Percentiles rank a stretch among this genome's conserved stretches.
These are phyloP conservation scores for Gracilinanus agilis DNA, from an alignment of 2,113 vertebrate genomes.

Conservation along the genomic window DNA sequence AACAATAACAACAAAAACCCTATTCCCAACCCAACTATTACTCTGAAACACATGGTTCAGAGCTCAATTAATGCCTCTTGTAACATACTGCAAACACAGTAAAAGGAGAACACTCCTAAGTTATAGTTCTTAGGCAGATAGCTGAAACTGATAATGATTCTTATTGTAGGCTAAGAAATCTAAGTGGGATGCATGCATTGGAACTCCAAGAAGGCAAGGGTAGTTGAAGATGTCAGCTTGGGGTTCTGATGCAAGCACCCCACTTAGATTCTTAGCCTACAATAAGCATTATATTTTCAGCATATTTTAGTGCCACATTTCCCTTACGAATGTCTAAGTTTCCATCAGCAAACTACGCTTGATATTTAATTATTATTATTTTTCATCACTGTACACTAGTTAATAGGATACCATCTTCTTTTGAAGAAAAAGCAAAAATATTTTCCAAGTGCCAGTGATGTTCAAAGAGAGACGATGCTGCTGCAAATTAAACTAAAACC, in stretches of 20 bases:
- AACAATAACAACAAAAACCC: not conserved
- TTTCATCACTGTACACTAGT: not conserved
- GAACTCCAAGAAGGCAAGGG: too few species aligned
- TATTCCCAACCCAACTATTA: not conserved
- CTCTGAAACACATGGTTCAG: not conserved
- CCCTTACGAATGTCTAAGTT: not conserved
- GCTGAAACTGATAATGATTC: not conserved
- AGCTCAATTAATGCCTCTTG: not conserved
- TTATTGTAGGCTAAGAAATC: too few species aligned
- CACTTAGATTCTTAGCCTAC: too few species aligned
- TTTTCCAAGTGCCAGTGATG: not conserved
- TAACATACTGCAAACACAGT: not conserved
- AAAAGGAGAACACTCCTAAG: not conserved
- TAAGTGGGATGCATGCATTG: too few species aligned
- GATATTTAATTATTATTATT: not conserved
- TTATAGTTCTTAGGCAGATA: not conserved
- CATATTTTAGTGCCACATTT: not conserved
- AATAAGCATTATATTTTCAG: not conserved
- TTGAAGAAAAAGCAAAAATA: not conserved
- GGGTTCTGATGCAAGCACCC: too few species aligned
- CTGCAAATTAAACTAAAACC: slow-evolving; percentile 54
- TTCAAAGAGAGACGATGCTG: not conserved
- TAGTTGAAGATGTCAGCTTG: too few species aligned
- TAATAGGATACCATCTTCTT: not conserved
- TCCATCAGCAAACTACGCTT: not conserved